Conservation (phyloP, 2,888 invertebrate genomes). For the Choreutis nemorana region DNA sequence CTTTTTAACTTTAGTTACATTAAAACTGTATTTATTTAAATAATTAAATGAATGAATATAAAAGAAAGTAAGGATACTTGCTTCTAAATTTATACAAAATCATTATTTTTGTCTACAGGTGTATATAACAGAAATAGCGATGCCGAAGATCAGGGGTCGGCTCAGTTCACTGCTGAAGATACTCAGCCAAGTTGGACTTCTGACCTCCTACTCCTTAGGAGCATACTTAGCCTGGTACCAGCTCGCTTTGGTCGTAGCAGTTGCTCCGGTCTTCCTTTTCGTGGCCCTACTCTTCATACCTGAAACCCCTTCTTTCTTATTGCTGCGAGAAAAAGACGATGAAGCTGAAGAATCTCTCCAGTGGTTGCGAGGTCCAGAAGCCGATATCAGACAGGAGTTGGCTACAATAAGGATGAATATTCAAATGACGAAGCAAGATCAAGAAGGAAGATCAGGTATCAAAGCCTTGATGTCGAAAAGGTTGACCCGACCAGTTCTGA, state of each 20-base stretch:
- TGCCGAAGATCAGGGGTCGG: conserved; percentile 84
- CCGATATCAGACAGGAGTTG: conserved; percentile 78
- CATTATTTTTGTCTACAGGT: conserved; percentile 63
- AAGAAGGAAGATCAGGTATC: conserved; percentile 34
- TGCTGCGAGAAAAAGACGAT: conserved; percentile 76
- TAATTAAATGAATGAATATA: too few species aligned
- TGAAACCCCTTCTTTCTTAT: conserved; percentile 86
- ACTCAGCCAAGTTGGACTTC: conserved; percentile 82
- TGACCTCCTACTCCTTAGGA: conserved; percentile 83
- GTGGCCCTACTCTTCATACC: conserved; percentile 80
- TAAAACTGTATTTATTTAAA: too few species aligned
- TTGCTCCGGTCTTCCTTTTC: conserved; percentile 79
- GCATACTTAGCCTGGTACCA: conserved; percentile 85
- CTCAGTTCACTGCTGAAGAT: conserved; percentile 87
- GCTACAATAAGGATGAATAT: conserved; percentile 77
- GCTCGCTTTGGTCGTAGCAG: conserved; percentile 79
- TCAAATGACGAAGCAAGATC: conserved; percentile 48
- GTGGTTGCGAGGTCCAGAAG: conserved; percentile 80
- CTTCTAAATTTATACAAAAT: not conserved
- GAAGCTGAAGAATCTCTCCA: conserved; percentile 78
- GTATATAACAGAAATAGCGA: conserved; percentile 90
- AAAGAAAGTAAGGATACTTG: too few species aligned
- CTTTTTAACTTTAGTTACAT: too few species aligned
- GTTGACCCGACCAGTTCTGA: conserved; percentile 73
- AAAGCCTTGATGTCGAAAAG: conserved; percentile 47